A percentile compares a stretch with the other conserved stretches of the same genome.
These are phyloP conservation scores for Drosophila serrata DNA, from an alignment of 1,140 invertebrate species.

Conservation along the genomic window DNA sequence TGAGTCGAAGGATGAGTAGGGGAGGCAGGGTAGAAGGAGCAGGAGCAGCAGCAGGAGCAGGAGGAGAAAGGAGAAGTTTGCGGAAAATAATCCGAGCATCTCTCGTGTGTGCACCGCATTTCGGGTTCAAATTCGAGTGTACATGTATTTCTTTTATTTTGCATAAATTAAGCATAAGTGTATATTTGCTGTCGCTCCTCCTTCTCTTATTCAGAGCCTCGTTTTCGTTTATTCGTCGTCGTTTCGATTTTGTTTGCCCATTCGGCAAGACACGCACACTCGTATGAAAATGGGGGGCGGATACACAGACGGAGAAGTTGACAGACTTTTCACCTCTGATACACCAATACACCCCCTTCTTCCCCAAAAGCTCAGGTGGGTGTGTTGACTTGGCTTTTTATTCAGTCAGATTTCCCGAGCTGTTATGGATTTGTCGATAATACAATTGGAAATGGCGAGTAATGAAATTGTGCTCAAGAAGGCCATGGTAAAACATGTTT, in stretches of 20 bases:
- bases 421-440: slow-evolving; percentile 23
- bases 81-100: slow-evolving; percentile 34
- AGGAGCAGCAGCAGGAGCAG: slow-evolving; percentile 18
- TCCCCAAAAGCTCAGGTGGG: slow-evolving; percentile 27
- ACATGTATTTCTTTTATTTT: slow-evolving; percentile 81
- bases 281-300: slow-evolving; percentile 28
- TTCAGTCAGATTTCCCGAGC: slow-evolving; percentile 46
- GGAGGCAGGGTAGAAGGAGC: neutral
- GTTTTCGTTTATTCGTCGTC: slow-evolving; percentile 50
- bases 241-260: slow-evolving; percentile 64
- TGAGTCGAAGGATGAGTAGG: slow-evolving; percentile 15
- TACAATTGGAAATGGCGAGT: neutral
- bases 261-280: slow-evolving; percentile 49
- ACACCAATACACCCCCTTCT: neutral
- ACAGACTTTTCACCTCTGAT: slow-evolving; percentile 44
- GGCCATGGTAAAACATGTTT: neutral
- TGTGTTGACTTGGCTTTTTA: slow-evolving; percentile 64
- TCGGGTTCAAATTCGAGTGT: slow-evolving; percentile 73
- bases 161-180: slow-evolving; percentile 84
- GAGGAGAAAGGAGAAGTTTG: slow-evolving; percentile 11
- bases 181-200: slow-evolving; percentile 63
- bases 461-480: neutral
- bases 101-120: slow-evolving; percentile 66
- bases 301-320: slow-evolving; percentile 37
- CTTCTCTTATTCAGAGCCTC: slow-evolving; percentile 11